These are phyloP conservation scores for Varanus salvator DNA, from an alignment of 2,113 vertebrate species.

Conservation along the genomic window DNA sequence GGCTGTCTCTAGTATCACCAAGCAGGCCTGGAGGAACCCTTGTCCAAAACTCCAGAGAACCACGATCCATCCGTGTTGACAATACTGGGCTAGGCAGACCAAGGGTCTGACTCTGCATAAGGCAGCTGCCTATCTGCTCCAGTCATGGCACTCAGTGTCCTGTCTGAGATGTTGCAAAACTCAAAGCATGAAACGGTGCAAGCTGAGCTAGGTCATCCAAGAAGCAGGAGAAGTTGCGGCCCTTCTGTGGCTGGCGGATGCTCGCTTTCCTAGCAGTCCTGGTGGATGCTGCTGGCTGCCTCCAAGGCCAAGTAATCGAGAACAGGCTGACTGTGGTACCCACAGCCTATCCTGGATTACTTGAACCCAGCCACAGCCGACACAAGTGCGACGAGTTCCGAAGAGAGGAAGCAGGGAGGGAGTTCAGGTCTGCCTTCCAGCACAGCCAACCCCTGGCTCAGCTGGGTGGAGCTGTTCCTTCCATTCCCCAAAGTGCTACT, in stretches of 20 bases:
- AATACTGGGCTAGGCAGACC: no score
- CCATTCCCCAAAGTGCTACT: background rate
- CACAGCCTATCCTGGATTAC: conserved; percentile 99
- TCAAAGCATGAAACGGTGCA: background rate
- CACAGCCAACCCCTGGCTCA: background rate
- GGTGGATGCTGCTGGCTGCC: conserved; percentile 67
- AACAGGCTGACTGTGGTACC: conserved; percentile 89
- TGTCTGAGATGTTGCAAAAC: background rate
- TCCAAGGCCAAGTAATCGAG: conserved; percentile 95
- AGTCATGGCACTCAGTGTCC: no score
- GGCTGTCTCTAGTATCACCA: no score
- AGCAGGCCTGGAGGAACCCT: no score
- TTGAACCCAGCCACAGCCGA: conserved; percentile 90
- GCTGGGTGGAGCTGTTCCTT: background rate
- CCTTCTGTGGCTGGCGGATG: background rate
- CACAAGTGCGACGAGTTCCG: background rate
- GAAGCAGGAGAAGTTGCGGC: background rate
- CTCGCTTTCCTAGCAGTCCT: background rate
- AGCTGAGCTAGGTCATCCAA: background rate
- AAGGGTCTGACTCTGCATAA: no score
- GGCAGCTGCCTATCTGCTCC: no score
- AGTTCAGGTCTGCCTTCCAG: background rate
- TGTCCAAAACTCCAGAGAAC: no score
- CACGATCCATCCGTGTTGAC: no score
- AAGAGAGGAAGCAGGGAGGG: no score